These are phyloP conservation scores for Oscheius sp. DNA, from an alignment of 2,888 invertebrate genomes.

Conservation along the genomic window DNA sequence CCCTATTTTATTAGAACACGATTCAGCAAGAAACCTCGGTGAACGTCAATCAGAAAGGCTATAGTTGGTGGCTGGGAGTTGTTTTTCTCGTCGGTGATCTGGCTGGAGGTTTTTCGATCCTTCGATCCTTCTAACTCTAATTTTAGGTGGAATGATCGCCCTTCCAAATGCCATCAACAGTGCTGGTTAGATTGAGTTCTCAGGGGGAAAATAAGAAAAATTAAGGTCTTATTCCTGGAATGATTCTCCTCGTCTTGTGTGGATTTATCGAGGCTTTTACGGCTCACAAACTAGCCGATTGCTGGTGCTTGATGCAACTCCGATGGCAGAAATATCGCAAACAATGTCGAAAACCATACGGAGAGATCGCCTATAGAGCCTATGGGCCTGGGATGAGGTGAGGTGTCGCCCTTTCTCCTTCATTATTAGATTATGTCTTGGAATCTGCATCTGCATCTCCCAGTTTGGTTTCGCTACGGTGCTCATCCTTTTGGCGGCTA, in stretches of 20 bases:
- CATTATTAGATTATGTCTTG: no score
- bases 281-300: slow-evolving; percentile 38
- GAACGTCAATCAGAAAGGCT: slow-evolving; percentile 24
- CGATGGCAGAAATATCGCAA: slow-evolving; percentile 40
- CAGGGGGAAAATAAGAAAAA: not conserved
- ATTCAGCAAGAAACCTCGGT: slow-evolving; percentile 18
- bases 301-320: slow-evolving; percentile 49
- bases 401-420: not conserved
- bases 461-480: slow-evolving; percentile 51
- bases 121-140: not conserved
- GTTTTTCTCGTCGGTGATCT: slow-evolving; percentile 55
- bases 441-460: slow-evolving; percentile 45
- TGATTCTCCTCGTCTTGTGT: slow-evolving; percentile 35
- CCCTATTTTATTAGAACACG: not conserved
- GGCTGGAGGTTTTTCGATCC: slow-evolving; percentile 46
- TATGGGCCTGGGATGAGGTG: slow-evolving; percentile 41
- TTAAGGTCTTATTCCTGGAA: slow-evolving; percentile 34
- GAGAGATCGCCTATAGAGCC: slow-evolving; percentile 50
- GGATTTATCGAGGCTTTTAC: slow-evolving; percentile 36
- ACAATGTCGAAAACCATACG: slow-evolving; percentile 45
- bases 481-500: slow-evolving; percentile 44
- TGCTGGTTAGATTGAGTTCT: slow-evolving; percentile 31
- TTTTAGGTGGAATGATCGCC: slow-evolving; percentile 45
- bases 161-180: slow-evolving; percentile 46
- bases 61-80: slow-evolving; percentile 2